These are phyloP conservation scores for Echiichthys vipera DNA, from an alignment of 2,797 vertebrate species.

Conservation along the genomic window DNA sequence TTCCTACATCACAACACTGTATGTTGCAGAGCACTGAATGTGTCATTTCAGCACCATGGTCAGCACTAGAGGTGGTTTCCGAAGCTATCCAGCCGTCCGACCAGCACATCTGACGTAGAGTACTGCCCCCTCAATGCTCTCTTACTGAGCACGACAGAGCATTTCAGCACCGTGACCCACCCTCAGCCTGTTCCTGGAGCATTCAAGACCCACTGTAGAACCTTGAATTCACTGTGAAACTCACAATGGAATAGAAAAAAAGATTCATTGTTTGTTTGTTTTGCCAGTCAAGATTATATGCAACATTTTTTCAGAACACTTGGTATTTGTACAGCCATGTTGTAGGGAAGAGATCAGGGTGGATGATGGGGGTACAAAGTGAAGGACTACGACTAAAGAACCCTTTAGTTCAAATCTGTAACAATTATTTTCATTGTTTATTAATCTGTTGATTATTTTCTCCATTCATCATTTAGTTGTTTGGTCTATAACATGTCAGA, in stretches of 20 bases:
- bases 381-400: too few species aligned
- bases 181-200: neutral
- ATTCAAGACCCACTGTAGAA: neutral
- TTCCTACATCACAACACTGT: neutral
- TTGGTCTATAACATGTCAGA: too few species aligned
- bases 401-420: too few species aligned
- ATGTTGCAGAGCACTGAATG: neutral
- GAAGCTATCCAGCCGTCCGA: neutral
- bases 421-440: too few species aligned
- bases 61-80: neutral
- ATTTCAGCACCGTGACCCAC: conserved; percentile 43
- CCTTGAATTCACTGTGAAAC: neutral
- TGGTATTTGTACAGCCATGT: neutral
- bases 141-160: neutral
- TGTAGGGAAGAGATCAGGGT: neutral
- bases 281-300: neutral
- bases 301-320: neutral
- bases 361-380: neutral
- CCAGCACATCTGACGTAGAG: neutral
- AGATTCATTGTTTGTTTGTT: neutral
- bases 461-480: too few species aligned
- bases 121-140: neutral
- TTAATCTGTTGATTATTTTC: too few species aligned
- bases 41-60: conserved; percentile 44
- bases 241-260: neutral